Conservation (phyloP, 35 echinoderm and acorn worm species). For the Heliocidaris tuberculata region DNA sequence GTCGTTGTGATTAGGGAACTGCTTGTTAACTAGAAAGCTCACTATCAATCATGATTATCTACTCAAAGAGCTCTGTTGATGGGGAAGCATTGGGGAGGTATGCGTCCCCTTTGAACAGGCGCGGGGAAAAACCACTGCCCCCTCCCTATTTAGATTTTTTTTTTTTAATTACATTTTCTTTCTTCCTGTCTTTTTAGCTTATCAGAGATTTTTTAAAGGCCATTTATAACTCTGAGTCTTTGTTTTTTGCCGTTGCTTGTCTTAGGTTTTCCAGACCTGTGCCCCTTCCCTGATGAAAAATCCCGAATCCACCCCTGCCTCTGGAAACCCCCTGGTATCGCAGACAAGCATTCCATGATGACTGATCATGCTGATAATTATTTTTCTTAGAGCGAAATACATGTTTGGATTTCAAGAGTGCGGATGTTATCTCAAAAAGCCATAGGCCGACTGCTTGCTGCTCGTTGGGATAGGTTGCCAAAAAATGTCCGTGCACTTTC, state of each 20-base stretch:
- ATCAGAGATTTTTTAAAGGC: too few relatives aligned
- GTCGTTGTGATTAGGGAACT: neutral
- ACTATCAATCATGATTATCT: neutral
- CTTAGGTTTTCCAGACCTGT: too few relatives aligned
- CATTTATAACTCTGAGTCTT: too few relatives aligned
- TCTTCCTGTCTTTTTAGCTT: too few relatives aligned
- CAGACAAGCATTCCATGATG: neutral
- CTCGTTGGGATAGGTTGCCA: neutral
- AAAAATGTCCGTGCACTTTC: conserved; percentile 1
- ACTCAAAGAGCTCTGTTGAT: neutral
- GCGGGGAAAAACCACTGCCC: neutral
- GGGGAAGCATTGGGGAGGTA: neutral
- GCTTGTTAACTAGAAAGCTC: neutral
- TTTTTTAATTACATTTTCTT: too few relatives aligned
- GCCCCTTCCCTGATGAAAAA: too few relatives aligned
- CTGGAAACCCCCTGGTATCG: neutral
- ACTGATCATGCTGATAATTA: conserved; percentile 1
- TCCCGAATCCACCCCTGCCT: too few relatives aligned
- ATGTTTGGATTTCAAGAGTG: conserved; percentile 2
- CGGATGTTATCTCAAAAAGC: neutral
- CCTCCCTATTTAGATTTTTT: too few relatives aligned
- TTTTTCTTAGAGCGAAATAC: neutral
- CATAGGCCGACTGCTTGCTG: neutral
- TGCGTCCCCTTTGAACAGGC: neutral
- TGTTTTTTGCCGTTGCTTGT: too few relatives aligned